Base-by-base conservation (phyloP, 2,113 vertebrate genomes). In the Ardeotis arabs region DNA sequence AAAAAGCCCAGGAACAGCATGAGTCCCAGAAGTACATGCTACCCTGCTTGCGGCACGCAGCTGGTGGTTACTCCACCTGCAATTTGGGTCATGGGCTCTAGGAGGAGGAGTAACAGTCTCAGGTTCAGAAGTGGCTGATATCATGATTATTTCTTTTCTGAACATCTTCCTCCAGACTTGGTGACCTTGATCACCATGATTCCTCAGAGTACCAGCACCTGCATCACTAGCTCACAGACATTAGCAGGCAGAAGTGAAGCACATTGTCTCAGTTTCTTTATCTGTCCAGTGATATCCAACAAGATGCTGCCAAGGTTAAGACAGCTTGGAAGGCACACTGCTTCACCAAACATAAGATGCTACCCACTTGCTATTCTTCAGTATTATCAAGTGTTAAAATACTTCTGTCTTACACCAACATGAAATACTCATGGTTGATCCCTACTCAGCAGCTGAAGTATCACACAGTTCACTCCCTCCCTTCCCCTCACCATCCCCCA, bases 11-110 rank as follows among this genome's bases (percentile, higher is more conserved):
- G 37, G 4, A 23, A 33, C 64, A 27, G 18, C 1, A 13, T 7
- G 59, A 20, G 8, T 11, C 4, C 0, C 3, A 7, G 56, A 49
- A 17, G 24, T 1, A 2, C 15, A 19, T 8, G 33, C 45, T 64
- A 49, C 80, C 37, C n/a, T 8, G 18, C 20, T 50, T 66, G 41
- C 52, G 33, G 52, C 31, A 15, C 2, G 3, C 66, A 62, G 35
- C 33, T 23, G 44, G 63, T 9, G 39, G 28, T 17, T 33, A 14
- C 35, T 45, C 21, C 22, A 27, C 77, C 75, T 52, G 44, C 22
- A 56, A 2, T 7, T 49, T 47, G n/a, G 33, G 35, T 53, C 55
- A 8, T 18, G 24, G 89, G 35, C n/a, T 75, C 25, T 31, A n/a
- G 63, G 25, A 53, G 56, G 44, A 53, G n/a, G 16, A 59, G 8